Conservation (phyloP, 2,888 invertebrate species). For the Caenorhabditis sp. region DNA sequence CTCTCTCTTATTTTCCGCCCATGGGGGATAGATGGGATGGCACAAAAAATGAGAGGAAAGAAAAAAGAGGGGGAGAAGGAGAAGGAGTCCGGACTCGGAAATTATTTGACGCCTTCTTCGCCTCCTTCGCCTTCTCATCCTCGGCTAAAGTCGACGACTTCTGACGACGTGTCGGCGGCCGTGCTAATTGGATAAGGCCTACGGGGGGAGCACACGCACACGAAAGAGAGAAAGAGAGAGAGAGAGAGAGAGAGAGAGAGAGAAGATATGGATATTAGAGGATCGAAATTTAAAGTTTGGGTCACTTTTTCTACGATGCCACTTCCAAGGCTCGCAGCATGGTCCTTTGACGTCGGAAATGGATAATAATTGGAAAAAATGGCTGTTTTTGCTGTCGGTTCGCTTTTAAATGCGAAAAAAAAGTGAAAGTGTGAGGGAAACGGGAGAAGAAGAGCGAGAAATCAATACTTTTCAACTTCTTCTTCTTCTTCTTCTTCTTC, state of each 20-base stretch:
- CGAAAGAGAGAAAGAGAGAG: not conserved
- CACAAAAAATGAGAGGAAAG: too few species aligned
- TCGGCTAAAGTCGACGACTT: slow-evolving; percentile 1
- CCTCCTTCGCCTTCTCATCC: not conserved
- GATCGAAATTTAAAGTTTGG: not conserved
- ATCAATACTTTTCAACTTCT: slow-evolving; percentile 42
- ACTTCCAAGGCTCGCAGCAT: too few species aligned
- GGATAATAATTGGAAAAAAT: not conserved
- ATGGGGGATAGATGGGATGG: too few species aligned
- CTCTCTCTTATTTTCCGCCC: too few species aligned
- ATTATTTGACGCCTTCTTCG: too few species aligned
- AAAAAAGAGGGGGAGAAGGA: too few species aligned
- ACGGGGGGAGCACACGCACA: not conserved
- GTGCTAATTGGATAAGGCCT: slow-evolving; percentile 27
- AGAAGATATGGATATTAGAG: too few species aligned
- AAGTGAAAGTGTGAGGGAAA: not conserved
- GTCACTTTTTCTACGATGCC: too few species aligned
- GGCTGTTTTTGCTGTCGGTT: not conserved
- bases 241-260: not conserved
- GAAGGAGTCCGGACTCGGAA: too few species aligned
- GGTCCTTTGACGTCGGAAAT: too few species aligned
- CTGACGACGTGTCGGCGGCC: slow-evolving; percentile 1
- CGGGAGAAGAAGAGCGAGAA: not conserved
- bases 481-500: slow-evolving; percentile 1
- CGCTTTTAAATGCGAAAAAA: not conserved